Conservation (phyloP, 2,113 vertebrate genomes). For the Gobius niger region DNA sequence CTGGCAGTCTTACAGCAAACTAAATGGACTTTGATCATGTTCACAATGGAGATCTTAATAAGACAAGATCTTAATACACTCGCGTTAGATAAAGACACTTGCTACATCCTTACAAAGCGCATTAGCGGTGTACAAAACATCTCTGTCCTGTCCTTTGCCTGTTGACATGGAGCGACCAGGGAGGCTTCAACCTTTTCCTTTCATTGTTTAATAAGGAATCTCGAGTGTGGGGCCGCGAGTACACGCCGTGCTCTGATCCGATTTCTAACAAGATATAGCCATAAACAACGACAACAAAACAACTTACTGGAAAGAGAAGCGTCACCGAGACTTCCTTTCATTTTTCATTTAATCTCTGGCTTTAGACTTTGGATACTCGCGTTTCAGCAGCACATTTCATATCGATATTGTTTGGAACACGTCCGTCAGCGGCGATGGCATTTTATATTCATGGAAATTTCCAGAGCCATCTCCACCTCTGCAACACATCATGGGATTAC, state of each 20-base stretch:
- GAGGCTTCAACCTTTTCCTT: slow-evolving; percentile 13
- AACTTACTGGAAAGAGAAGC: background rate
- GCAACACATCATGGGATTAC: slow-evolving; percentile 57
- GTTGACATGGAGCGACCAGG: slow-evolving; percentile 3
- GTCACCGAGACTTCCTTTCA: too few relatives aligned
- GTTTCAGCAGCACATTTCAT: slow-evolving; percentile 43
- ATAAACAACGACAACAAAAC: slow-evolving; percentile 13
- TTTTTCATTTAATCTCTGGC: background rate
- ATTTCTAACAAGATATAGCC: slow-evolving; percentile 3
- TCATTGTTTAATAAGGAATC: slow-evolving; percentile 15
- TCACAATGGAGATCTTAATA: slow-evolving; percentile 30
- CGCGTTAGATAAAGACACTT: slow-evolving; percentile 44
- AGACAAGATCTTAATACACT: slow-evolving; percentile 32
- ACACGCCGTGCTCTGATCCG: background rate
- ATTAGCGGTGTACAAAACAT: slow-evolving; percentile 28
- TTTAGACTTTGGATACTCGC: slow-evolving; percentile 24
- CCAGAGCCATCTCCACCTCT: slow-evolving; percentile 53
- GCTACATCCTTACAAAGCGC: background rate
- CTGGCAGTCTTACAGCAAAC: slow-evolving; percentile 27
- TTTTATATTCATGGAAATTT: slow-evolving; percentile 71
- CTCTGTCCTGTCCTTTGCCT: slow-evolving; percentile 23
- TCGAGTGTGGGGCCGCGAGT: background rate
- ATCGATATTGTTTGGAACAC: slow-evolving; percentile 46
- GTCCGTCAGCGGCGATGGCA: slow-evolving; percentile 53
- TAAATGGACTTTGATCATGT: slow-evolving; percentile 34